Evolutionary conservation across 2,888 invertebrate genomes (phyloP), one percentile per base, ranked within the genome.

Genomic region (Drosophila prostipennis): DNA sequence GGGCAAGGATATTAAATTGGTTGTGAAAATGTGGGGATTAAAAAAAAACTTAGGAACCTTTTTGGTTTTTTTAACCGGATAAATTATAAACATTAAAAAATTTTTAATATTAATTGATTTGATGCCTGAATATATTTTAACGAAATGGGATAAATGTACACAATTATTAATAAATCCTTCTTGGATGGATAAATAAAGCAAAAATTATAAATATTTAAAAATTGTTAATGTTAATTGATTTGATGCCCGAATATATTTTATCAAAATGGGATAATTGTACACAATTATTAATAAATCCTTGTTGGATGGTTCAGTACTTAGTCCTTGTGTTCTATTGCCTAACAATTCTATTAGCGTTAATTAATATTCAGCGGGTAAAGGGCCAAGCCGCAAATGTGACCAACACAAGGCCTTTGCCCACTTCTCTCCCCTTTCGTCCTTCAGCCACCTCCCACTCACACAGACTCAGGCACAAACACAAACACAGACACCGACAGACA

Each of bases 331-430:
- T 16, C 37, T 29, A 60, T 63, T 76, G 14, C 71, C 56, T 51
- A 63, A 73, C 85, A 73, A 79, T 82, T 79, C 85, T 82, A 85
- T 82, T 82, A 82, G 78, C 80, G 80, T 79, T 82, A 82, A 82
- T 82, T 82, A 82, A 82, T 85, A 82, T 85, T 85, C 85, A 85
- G 73, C 67, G 72, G 70, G 26, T 67, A 60, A 61, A 53, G 58
- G 74, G 69, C 60, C 52, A 61, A 58, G 61, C 77, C 56, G 37
- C 67, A 70, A 63, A 72, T 74, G 61, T 72, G 83, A 68, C 71
- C 77, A 68, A 72, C 59, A 51, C 52, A 53, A 52, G 56, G 48
- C 61, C 40, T 58, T 19, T 13, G 14, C 37, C 23, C 43, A 19
- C 32, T n/a, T 13, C 13, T 13, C 34, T 16, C 34, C 26, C 48